Conservation (phyloP, 2,888 invertebrate species). For the Drosophila formosana region DNA sequence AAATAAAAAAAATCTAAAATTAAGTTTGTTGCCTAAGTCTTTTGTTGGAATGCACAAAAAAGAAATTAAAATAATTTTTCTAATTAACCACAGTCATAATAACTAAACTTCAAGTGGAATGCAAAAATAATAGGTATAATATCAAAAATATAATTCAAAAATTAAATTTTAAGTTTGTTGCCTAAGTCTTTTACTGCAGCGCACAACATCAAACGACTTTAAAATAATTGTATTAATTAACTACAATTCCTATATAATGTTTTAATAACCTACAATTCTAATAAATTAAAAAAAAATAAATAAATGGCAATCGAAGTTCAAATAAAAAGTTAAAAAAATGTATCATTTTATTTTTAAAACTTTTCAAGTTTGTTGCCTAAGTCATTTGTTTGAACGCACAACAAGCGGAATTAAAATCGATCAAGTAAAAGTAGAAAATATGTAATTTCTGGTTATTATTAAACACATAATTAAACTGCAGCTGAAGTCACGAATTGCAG, state of each 20-base stretch:
- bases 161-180: conserved; percentile 33
- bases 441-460: neutral
- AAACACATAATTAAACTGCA: conserved; percentile 7
- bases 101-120: too few species aligned
- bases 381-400: conserved; percentile 46
- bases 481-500: neutral
- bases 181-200: conserved; percentile 41
- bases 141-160: too few species aligned
- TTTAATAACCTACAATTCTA: too few species aligned
- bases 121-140: too few species aligned
- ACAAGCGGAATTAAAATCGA: neutral
- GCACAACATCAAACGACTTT: too few species aligned
- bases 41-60: conserved; percentile 29
- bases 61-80: too few species aligned
- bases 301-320: too few species aligned
- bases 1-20: neutral
- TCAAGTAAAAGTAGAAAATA: neutral
- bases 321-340: too few species aligned
- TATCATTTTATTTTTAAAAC: too few species aligned
- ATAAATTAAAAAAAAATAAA: too few species aligned
- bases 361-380: conserved; percentile 50
- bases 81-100: too few species aligned
- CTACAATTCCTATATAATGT: too few species aligned
- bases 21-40: conserved; percentile 60
- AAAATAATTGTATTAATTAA: neutral